These are phyloP conservation scores for Callaeas wilsoni DNA, from an alignment of 2,113 vertebrate species.

Conservation along the genomic window DNA sequence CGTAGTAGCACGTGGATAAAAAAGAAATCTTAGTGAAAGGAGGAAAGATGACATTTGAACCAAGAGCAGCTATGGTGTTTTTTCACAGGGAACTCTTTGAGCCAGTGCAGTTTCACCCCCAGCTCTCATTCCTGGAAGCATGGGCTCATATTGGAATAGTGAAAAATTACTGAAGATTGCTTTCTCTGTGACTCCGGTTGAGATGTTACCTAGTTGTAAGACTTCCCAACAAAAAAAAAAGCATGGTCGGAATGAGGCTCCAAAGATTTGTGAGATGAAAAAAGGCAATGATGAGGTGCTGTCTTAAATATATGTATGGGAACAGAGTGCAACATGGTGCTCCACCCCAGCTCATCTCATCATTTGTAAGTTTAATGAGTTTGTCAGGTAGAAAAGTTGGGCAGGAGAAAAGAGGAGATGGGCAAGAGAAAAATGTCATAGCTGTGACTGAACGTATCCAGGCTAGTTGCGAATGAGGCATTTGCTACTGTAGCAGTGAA, in stretches of 20 bases:
- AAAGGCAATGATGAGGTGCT: neutral
- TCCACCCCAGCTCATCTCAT: neutral
- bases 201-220: neutral
- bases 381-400: neutral
- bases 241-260: neutral
- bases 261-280: neutral
- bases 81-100: neutral
- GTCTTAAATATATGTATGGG: rapidly evolving
- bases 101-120: neutral
- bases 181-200: neutral
- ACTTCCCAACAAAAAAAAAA: neutral
- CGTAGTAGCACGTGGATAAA: neutral
- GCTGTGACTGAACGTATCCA: neutral
- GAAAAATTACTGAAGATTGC: neutral
- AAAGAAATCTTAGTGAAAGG: neutral
- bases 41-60: neutral
- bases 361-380: neutral
- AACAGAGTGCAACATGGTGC: neutral
- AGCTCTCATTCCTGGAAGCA: neutral
- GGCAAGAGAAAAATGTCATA: neutral
- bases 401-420: neutral
- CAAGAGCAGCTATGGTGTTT: neutral
- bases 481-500: neutral
- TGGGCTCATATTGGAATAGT: neutral
- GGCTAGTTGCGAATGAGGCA: neutral